Conservation (phyloP, 2,113 vertebrate species). For the Picathartes gymnocephalus region DNA sequence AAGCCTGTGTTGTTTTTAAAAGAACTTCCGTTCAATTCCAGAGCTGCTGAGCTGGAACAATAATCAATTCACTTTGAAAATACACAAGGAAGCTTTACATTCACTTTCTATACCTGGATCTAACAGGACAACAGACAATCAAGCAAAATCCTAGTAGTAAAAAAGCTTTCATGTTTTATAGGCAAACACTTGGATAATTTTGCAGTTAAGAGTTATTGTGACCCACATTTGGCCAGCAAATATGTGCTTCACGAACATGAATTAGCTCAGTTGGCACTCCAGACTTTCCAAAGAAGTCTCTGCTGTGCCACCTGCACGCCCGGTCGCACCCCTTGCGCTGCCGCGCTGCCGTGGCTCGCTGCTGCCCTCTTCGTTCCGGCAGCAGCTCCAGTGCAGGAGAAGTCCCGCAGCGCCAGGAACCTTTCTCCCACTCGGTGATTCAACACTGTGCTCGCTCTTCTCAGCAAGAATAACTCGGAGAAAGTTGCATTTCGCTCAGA, state of each 20-base stretch:
- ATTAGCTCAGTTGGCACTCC: not conserved
- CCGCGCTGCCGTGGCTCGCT: not conserved
- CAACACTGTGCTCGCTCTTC: not conserved
- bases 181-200: not conserved
- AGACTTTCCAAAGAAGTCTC: not conserved
- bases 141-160: not conserved
- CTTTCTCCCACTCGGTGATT: not conserved
- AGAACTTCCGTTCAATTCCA: not conserved
- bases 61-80: not conserved
- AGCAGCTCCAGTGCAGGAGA: not conserved
- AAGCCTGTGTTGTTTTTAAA: not conserved
- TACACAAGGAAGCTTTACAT: not conserved
- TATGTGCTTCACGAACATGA: fast-evolving
- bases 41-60: not conserved
- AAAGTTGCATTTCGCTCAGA: not conserved
- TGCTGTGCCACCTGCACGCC: not conserved
- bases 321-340: fast-evolving
- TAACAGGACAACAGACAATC: not conserved
- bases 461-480: not conserved
- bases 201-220: not conserved
- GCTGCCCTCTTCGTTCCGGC: conserved; percentile 8
- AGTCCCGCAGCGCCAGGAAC: not conserved
- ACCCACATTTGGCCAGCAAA: not conserved
- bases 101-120: not conserved
- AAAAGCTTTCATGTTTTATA: not conserved